phyloP scores from a whole-genome alignment of 2,797 vertebrate genomes.

The Anableps anableps region DNA sequence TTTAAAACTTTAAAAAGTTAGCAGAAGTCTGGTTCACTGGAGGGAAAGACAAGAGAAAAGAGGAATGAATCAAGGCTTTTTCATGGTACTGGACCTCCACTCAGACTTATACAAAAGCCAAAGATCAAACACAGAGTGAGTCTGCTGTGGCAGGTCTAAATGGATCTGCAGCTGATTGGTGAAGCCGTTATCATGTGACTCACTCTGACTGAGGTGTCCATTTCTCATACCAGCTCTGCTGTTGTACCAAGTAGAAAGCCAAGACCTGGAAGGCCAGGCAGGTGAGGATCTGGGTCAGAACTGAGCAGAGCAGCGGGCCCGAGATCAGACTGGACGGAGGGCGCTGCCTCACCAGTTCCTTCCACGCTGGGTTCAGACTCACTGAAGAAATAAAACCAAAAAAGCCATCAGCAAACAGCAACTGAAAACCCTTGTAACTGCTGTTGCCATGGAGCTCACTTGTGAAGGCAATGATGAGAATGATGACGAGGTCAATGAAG shows the following conservation, averaged over 20 bases:
- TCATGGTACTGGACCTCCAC: neutral
- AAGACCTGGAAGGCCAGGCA: slow-evolving; percentile 90
- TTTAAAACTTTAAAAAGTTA: neutral
- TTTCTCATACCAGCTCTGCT: slow-evolving; percentile 88
- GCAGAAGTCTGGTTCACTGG: neutral
- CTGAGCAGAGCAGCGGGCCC: slow-evolving; percentile 89
- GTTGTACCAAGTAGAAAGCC: slow-evolving; percentile 87
- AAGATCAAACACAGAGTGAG: neutral
- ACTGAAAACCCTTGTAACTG: too few relatives aligned
- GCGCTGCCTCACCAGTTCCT: slow-evolving; percentile 88
- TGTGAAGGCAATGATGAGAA: slow-evolving; percentile 94
- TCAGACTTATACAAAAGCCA: neutral
- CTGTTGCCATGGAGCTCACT: slow-evolving; percentile 83
- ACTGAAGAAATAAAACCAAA: slow-evolving; percentile 76
- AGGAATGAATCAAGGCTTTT: neutral
- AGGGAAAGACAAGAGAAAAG: neutral
- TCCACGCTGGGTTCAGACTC: slow-evolving; percentile 97
- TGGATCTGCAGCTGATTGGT: neutral
- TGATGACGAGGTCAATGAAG: slow-evolving; percentile 96
- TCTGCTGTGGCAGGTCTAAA: neutral
- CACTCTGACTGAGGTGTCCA: slow-evolving; percentile 87
- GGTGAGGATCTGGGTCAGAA: slow-evolving; percentile 93
- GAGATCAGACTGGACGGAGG: slow-evolving; percentile 96
- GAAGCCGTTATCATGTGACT: slow-evolving; percentile 78
- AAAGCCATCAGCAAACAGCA: neutral